Conservation (phyloP, 2,113 vertebrate species). For the Pitta sordida region DNA sequence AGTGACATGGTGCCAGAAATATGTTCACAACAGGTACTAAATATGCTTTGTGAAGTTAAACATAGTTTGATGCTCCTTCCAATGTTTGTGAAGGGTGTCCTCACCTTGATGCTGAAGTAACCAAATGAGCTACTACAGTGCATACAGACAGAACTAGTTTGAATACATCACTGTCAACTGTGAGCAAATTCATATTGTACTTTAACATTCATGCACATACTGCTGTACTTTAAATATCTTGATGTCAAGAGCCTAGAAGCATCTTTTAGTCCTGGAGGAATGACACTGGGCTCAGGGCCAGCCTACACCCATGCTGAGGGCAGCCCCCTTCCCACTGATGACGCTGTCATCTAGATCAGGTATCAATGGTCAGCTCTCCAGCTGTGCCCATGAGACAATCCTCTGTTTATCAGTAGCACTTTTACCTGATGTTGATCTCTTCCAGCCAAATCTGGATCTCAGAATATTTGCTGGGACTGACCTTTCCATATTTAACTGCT, state of each 20-base stretch:
- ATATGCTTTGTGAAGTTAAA: background rate
- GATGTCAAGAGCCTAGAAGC: background rate
- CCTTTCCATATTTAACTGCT: slow-evolving; percentile 74
- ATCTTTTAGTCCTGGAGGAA: background rate
- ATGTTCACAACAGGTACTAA: background rate
- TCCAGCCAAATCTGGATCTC: slow-evolving; percentile 72
- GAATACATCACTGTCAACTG: background rate
- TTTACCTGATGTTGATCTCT: slow-evolving; percentile 76
- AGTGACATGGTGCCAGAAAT: too few species aligned
- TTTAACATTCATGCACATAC: background rate
- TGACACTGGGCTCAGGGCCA: background rate
- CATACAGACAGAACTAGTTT: background rate
- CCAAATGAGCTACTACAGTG: background rate
- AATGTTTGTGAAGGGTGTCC: background rate
- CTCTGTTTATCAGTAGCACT: background rate
- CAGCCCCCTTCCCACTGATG: background rate
- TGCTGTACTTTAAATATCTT: background rate
- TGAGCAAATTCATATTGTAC: background rate
- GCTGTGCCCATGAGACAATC: fast-evolving
- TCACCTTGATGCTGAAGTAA: background rate
- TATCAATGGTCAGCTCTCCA: background rate
- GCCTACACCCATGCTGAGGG: background rate
- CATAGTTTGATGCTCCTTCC: background rate
- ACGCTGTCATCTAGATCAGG: fast-evolving
- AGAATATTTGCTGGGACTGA: slow-evolving; percentile 66